These are phyloP conservation scores for Cyprinodon tularosa DNA, from an alignment of 2,113 vertebrate species.

Conservation along the genomic window DNA sequence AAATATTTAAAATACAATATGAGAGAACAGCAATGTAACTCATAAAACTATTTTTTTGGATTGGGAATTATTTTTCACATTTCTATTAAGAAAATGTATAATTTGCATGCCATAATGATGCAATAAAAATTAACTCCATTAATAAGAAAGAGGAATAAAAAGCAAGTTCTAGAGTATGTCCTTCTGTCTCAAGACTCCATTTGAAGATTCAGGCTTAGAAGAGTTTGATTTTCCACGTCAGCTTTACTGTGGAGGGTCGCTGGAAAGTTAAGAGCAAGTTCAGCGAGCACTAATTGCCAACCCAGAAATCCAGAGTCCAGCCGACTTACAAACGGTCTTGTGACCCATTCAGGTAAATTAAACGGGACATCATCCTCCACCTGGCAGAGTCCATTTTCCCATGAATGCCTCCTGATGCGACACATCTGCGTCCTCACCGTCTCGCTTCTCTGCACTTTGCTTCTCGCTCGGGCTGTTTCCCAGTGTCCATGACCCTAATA, in stretches of 20 bases:
- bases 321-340: constrained; percentile 12
- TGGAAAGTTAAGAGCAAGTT: constrained; percentile 51
- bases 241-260: constrained; percentile 48
- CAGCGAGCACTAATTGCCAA: constrained; percentile 52
- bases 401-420: constrained; percentile 49
- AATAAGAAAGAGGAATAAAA: no score
- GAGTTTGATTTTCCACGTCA: constrained; percentile 55
- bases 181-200: background rate
- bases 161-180: background rate
- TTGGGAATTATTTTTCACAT: no score
- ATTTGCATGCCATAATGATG: no score
- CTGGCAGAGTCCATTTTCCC: constrained; percentile 17
- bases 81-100: no score
- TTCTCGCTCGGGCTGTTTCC: constrained; percentile 43
- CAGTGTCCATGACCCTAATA: constrained; percentile 70
- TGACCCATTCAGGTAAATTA: constrained; percentile 47
- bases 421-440: constrained; percentile 61
- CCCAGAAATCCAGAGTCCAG: constrained; percentile 19
- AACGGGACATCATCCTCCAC: constrained; percentile 19
- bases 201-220: background rate
- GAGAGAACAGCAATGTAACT: no score
- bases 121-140: no score
- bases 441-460: constrained; percentile 42
- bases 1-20: no score
- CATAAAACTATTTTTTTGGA: no score